Evolutionary conservation across 2,113 vertebrate genomes (phyloP), one percentile per base, ranked within the genome.

Genomic region (Rhinogobius similis): DNA sequence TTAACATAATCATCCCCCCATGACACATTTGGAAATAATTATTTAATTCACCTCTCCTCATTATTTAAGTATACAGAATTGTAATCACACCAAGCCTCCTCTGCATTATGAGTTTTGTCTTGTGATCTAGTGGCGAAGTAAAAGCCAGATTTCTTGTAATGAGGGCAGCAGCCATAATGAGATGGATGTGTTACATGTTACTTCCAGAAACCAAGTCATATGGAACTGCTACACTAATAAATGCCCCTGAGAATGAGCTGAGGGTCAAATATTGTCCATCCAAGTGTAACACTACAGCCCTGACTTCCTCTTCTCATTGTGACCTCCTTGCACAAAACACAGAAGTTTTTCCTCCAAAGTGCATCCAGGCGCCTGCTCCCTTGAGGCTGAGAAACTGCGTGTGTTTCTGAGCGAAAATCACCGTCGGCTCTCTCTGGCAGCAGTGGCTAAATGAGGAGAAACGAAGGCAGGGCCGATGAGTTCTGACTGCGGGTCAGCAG

Each of bases 401-500:
- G 62, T 70, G 76, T 84, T 86, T 85, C 67, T 10, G 61, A 81
- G 77, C 79, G 55, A 61, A 67, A 86, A 84, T 85, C 79, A 70
- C 71, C 89, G 64, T 83, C 10, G 82, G 85, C 87, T 83, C 77
- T 85, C 84, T 81, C 14, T 61, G 58, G 58, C 58, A 61, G 66
- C 75, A 77, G 76, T 80, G 72, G 86, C 82, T 89, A 87, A 86
- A 87, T 86, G 79, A 89, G 85, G 76, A 81, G 81, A 81, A 61
- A 29, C 26, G 18, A 61, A 85, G 82, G 82, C 84, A 66, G 83
- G 79, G 87, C 78, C 76, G 70, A 85, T 75, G 89, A 84, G 85
- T 79, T 90, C 87, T 89, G 88, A 91, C 90, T 92, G 88, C 86
- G 79, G 90, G 89, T 92, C 91, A 90, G 89, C 83, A 87, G 90